Evolutionary conservation across 2,113 vertebrate species (phyloP), one percentile per base, ranked within the genome.

Genomic region (Amblyornis subalaris): DNA sequence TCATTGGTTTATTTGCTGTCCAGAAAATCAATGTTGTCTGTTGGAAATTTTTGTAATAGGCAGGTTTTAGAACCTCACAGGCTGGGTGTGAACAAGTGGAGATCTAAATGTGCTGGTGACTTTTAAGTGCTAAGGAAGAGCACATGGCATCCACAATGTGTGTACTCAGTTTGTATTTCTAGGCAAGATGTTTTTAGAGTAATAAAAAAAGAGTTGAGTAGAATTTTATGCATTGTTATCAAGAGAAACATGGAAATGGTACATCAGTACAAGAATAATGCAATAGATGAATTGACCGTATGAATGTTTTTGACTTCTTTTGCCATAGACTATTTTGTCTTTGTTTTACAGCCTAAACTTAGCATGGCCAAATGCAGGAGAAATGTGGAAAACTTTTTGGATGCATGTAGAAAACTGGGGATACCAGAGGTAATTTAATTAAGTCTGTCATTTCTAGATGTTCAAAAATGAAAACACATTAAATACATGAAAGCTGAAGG

Each of bases 291-390:
- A 51, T 61, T 65, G 48, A 64, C 45, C 21, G 3, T n/a, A n/a
- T 67, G 5, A 77, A 82, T 67, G 25, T 18, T 80, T 28, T 23
- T 75, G 23, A 33, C 6, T 88, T 66, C 12, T 85, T 51, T 90
- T 88, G 53, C 58, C 61, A 23, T 84, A 69, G 89, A 78, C 6
- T 2, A 0, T 48, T 50, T 35, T 58, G 8, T 53, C 96, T 96
- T 93, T 97, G 7, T 66, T 97, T 97, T 94, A 47, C 96, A 99
- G 99, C 99, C 99, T 93, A 99, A 99, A 97, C 99, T 99, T 93
- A 99, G 99, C 95, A 99, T 99, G 99, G 99, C 99, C 90, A 99
- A 99, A 95, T 99, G 99, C 98, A 98, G 99, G 92, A 98, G 99
- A 92, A 99, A 99, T 1, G 99, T 99, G 93, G 99, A 99, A 97